phyloP scores from a whole-genome alignment of 1,140 invertebrate species.

The Zaprionus capensis region DNA sequence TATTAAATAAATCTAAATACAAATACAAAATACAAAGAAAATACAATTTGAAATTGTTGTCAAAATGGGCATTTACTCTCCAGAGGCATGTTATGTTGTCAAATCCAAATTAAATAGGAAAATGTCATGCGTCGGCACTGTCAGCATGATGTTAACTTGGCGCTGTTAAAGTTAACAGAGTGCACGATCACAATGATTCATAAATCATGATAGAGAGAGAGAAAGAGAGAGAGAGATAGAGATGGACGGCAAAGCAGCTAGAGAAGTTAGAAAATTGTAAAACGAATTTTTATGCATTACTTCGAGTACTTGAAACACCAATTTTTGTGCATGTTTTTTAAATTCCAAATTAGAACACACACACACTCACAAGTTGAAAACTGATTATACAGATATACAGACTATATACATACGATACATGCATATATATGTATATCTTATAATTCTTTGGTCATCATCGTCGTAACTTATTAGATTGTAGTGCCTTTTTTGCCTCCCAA shows the following conservation, averaged over 20 bases:
- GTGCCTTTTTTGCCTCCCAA: slow-evolving; percentile 81
- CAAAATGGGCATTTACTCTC: slow-evolving; percentile 36
- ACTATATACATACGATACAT: slow-evolving; percentile 19
- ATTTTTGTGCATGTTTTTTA: slow-evolving; percentile 62
- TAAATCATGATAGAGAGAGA: slow-evolving; percentile 3
- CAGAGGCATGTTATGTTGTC: slow-evolving; percentile 19
- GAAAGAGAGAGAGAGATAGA: not conserved
- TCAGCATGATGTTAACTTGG: not conserved
- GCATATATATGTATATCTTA: slow-evolving; percentile 43
- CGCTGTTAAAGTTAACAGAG: not conserved
- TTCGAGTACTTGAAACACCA: slow-evolving; percentile 78
- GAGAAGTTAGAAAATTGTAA: slow-evolving; percentile 28
- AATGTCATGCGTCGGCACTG: not conserved
- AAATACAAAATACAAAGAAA: slow-evolving; percentile 28
- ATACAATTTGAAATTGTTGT: slow-evolving; percentile 39
- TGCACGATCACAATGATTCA: slow-evolving; percentile 1
- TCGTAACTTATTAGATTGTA: slow-evolving; percentile 80
- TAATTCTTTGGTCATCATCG: slow-evolving; percentile 50
- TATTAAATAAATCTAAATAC: slow-evolving; percentile 43
- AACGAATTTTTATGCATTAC: slow-evolving; percentile 70
- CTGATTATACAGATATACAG: slow-evolving; percentile 23
- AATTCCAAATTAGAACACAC: slow-evolving; percentile 36
- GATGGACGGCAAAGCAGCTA: not conserved
- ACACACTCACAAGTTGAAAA: slow-evolving; percentile 27
- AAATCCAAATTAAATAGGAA: not conserved